Evolutionary conservation across 1,140 invertebrate genomes (phyloP), one percentile per base, ranked within the genome.

Genomic region (Nomia melanderi): DNA sequence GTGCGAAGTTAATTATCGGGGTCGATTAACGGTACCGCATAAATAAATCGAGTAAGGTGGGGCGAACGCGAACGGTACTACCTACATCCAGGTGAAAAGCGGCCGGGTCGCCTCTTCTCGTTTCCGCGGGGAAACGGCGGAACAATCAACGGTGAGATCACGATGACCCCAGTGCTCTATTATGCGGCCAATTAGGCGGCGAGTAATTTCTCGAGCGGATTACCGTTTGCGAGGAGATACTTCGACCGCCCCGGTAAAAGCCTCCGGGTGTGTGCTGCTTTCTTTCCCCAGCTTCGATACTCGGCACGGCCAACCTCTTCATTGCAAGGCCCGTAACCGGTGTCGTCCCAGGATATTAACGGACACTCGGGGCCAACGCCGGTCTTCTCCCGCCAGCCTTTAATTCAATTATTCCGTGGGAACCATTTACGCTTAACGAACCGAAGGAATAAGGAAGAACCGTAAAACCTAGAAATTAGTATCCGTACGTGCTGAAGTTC

Each of bases 161-260:
- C 73, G 54, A 77, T 62, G 79, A 82, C 62, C 79, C 63, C 66
- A 62, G 47, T 54, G 66, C 39, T 60, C 66, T 17, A 62, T 14
- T 57, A 69, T 54, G 41, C 47, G 60, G 57, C 63, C 80, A 81
- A 82, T 82, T 82, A 82, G 66, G 36, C 59, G 12, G 77, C 79
- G 84, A 80, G 72, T 87, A 85, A 88, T 87, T 77, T 79, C 82
- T 76, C 77, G 57, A 36, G 31, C 65, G 50, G 65, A 17, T 27
- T 50, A 17, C n/a, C 50, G 27, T 23, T 14, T 23, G n/a, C 17
- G n/a, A 62, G n/a, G n/a, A 71, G 29, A n/a, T 31, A 23, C 39
- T 5, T 29, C 39, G 29, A 5, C 2, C n/a, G 33, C 54, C 23
- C 27, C 53, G 41, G 36, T 36, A 36, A 56, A 69, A 25, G 31